Conservation (phyloP, 2,888 invertebrate genomes). For the Trisateles emortualis region DNA sequence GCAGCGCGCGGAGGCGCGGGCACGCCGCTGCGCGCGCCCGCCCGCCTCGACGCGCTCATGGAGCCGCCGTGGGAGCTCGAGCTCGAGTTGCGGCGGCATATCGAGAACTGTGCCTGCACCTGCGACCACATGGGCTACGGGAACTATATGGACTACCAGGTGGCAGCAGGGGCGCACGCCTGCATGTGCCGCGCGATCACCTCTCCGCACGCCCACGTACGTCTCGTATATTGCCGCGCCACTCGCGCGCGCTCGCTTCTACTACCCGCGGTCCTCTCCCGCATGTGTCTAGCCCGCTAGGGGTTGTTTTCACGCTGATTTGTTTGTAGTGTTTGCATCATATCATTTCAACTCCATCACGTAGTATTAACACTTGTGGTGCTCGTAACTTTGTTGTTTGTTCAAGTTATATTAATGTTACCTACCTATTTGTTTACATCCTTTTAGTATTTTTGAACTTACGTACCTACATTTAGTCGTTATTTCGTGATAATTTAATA, state of each 20-base stretch:
- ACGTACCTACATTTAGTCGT: background rate
- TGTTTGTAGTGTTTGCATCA: conserved; percentile 63
- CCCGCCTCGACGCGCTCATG: conserved; percentile 79
- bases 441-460: background rate
- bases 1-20: conserved; percentile 74
- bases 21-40: conserved; percentile 74
- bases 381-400: conserved; percentile 32
- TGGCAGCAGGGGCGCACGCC: conserved; percentile 84
- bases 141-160: conserved; percentile 96
- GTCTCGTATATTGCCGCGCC: conserved; percentile 48
- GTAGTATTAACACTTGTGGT: conserved; percentile 38
- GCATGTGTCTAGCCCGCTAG: conserved; percentile 57
- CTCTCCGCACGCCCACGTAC: conserved; percentile 85
- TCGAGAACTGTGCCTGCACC: conserved; percentile 95
- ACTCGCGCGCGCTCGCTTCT: conserved; percentile 45
- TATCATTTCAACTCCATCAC: conserved; percentile 44
- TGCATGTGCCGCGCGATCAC: conserved; percentile 84
- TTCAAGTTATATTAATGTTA: conserved; percentile 20
- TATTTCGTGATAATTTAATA: background rate
- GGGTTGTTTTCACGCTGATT: conserved; percentile 62
- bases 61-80: conserved; percentile 90
- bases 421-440: background rate
- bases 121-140: conserved; percentile 98
- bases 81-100: conserved; percentile 95
- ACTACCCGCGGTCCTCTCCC: conserved; percentile 44